Percentiles rank a stretch among this genome's conserved stretches.
phyloP scores from a whole-genome alignment of 2,888 invertebrate species.

The Poecilobothrus nobilitatus region DNA sequence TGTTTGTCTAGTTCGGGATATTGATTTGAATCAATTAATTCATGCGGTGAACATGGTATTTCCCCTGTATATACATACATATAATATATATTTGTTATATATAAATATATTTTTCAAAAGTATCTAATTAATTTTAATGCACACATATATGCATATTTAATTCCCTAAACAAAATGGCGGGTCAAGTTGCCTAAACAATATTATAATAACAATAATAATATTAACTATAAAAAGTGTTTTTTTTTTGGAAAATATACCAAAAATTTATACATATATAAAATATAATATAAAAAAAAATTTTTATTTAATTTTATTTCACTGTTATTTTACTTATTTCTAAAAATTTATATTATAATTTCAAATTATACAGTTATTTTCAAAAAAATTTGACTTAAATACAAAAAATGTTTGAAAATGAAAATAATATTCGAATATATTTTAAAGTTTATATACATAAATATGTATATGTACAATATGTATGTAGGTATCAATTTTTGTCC shows the following conservation, averaged over 20 bases:
- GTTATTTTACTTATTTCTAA: too few relatives aligned
- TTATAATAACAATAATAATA: neutral
- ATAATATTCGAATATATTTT: too few relatives aligned
- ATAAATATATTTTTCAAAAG: conserved; percentile 23
- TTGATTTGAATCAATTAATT: conserved; percentile 46
- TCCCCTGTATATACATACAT: conserved; percentile 30
- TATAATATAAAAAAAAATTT: neutral
- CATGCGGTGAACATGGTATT: conserved; percentile 42
- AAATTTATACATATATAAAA: neutral
- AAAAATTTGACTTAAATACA: too few relatives aligned
- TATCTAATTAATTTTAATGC: conserved; percentile 46
- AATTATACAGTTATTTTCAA: too few relatives aligned
- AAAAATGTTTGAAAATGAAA: too few relatives aligned
- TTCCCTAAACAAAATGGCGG: conserved; percentile 19
- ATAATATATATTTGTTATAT: too few relatives aligned
- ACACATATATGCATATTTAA: conserved; percentile 26
- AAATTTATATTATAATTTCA: too few relatives aligned
- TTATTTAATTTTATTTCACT: neutral
- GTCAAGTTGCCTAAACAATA: neutral
- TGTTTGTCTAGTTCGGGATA: conserved; percentile 29
- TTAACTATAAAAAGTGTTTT: neutral
- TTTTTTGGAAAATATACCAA: neutral
- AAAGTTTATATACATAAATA: too few relatives aligned
- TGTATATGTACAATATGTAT: too few relatives aligned
- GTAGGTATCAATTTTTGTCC: too few relatives aligned